Percentiles rank a stretch among this genome's conserved stretches.
Evolutionary conservation across 1,140 invertebrate genomes (phyloP).

Genomic region (Procambarus clarkii): DNA sequence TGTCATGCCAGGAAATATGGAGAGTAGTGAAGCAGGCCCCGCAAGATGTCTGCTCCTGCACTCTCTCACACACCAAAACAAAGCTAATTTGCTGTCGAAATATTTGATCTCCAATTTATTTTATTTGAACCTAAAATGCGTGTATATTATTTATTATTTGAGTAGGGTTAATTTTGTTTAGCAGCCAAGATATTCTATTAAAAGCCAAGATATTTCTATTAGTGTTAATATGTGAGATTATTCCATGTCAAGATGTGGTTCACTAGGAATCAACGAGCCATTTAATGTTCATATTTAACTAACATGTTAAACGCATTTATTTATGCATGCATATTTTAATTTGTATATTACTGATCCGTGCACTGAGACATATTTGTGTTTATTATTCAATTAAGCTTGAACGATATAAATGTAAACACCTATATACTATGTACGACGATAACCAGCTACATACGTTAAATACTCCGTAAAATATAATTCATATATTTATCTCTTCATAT

Average conservation of each 20-base stretch:
- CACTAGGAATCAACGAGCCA: neutral
- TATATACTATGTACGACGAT: too few species aligned
- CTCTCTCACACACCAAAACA: constrained; percentile 21
- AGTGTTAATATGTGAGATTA: neutral
- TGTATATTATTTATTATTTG: neutral
- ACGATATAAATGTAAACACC: too few species aligned
- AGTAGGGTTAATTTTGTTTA: neutral
- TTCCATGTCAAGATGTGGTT: neutral
- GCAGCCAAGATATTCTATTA: neutral
- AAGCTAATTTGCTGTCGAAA: neutral
- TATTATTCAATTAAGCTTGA: too few species aligned
- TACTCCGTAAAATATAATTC: too few species aligned
- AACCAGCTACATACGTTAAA: too few species aligned
- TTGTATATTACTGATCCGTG: too few species aligned
- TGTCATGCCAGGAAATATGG: constrained; percentile 31
- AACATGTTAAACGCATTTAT: neutral
- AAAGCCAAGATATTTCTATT: neutral
- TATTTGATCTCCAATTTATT: neutral
- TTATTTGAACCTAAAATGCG: too few species aligned
- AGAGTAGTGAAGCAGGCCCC: neutral
- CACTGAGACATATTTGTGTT: too few species aligned
- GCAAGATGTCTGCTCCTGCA: constrained; percentile 41
- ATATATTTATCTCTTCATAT: too few species aligned
- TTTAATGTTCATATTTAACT: neutral
- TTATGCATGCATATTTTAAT: neutral